These are phyloP conservation scores for Eupithecia exiguata DNA, from an alignment of 2,888 invertebrate genomes.

Conservation along the genomic window DNA sequence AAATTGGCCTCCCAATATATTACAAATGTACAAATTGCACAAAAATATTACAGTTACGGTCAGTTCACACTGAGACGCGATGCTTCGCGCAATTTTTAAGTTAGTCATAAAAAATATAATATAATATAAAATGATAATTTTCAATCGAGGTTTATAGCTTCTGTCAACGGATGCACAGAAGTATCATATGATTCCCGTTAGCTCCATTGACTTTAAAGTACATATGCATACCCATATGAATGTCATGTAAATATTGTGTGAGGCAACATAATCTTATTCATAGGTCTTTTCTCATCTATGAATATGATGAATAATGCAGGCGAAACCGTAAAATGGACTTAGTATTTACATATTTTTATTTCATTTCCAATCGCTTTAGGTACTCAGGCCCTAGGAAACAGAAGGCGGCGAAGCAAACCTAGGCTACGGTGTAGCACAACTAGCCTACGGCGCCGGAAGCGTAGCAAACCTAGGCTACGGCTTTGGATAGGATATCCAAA, in stretches of 20 bases:
- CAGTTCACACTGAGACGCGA: too few relatives aligned
- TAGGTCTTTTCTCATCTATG: slow-evolving; percentile 9
- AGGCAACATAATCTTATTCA: neutral
- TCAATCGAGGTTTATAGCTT: neutral
- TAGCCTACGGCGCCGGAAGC: neutral
- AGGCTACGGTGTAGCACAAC: neutral
- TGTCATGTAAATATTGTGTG: neutral
- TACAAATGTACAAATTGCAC: neutral
- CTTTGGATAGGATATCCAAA: too few relatives aligned
- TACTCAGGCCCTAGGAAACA: neutral
- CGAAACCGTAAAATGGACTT: neutral
- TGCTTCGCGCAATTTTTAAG: too few relatives aligned
- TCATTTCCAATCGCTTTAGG: neutral
- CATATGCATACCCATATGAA: neutral
- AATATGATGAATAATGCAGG: slow-evolving; percentile 4
- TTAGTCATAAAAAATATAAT: too few relatives aligned
- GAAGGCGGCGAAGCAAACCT: neutral
- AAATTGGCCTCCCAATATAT: neutral
- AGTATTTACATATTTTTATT: neutral
- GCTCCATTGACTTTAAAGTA: neutral
- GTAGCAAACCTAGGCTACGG: neutral
- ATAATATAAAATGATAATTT: neutral
- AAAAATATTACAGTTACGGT: neutral
- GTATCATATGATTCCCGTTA: too few relatives aligned
- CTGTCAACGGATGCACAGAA: neutral